These are phyloP conservation scores for Nipponacmea schrenckii DNA, from an alignment of 2,888 invertebrate genomes.

Conservation along the genomic window DNA sequence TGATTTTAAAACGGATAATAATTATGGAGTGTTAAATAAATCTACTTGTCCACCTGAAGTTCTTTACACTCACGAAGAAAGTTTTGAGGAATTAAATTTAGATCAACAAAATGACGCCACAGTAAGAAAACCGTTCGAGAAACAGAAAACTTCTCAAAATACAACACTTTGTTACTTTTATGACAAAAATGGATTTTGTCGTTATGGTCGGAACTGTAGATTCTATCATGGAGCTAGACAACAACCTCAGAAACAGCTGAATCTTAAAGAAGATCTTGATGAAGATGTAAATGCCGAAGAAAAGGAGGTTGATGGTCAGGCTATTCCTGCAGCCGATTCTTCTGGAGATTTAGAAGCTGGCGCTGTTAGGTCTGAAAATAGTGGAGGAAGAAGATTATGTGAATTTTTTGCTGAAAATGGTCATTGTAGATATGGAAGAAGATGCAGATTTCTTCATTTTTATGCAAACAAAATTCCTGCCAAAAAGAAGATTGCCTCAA, in stretches of 20 bases:
- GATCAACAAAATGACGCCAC: background rate
- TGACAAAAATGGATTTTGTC: slow-evolving; percentile 43
- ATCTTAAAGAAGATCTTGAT: too few relatives aligned
- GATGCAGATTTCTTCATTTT: slow-evolving; percentile 41
- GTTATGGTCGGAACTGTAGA: slow-evolving; percentile 46
- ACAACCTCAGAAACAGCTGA: too few relatives aligned
- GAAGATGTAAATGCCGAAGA: too few relatives aligned
- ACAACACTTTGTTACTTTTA: slow-evolving; percentile 37
- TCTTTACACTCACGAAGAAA: background rate
- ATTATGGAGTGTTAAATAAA: background rate
- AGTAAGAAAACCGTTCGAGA: background rate
- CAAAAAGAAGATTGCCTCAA: slow-evolving; percentile 9
- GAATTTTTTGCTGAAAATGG: slow-evolving; percentile 32
- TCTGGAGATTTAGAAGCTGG: too few relatives aligned
- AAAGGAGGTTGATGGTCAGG: too few relatives aligned
- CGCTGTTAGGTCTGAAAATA: too few relatives aligned
- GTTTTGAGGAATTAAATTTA: background rate
- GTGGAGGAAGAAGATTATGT: slow-evolving; percentile 17
- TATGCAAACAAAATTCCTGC: slow-evolving; percentile 12
- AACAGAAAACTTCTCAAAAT: background rate
- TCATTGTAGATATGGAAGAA: slow-evolving; percentile 45
- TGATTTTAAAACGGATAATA: background rate
- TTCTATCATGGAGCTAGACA: slow-evolving; percentile 33
- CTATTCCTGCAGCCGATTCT: too few relatives aligned
- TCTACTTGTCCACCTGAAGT: background rate